A percentile compares a stretch with the other conserved stretches of the same genome.
These are phyloP conservation scores for Lepidocolaptes lacrymiger DNA, from an alignment of 2,797 vertebrate species.

Conservation along the genomic window DNA sequence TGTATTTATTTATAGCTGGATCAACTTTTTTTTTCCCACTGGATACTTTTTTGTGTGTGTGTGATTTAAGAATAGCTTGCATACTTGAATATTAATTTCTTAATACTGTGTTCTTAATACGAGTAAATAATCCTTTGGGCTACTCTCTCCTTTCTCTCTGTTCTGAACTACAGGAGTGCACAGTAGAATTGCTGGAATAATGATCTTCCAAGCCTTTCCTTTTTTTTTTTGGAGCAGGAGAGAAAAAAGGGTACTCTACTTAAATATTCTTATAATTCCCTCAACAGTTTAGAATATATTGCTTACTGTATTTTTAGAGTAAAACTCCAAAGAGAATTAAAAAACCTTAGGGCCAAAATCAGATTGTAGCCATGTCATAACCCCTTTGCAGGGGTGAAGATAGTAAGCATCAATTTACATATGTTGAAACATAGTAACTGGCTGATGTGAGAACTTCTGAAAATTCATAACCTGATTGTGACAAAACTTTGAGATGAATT, in stretches of 20 bases:
- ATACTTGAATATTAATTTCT: background rate
- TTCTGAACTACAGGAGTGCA: background rate
- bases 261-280: background rate
- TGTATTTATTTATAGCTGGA: background rate
- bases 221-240: background rate
- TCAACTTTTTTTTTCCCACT: background rate
- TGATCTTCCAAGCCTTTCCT: background rate
- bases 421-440: background rate
- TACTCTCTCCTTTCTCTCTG: background rate
- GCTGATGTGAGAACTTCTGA: background rate
- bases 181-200: background rate
- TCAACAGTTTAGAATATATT: background rate
- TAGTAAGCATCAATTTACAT: background rate
- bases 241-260: background rate
- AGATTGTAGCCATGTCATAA: background rate
- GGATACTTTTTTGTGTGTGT: background rate
- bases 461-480: rapidly evolving
- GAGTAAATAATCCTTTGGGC: background rate
- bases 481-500: background rate
- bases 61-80: background rate
- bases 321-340: background rate
- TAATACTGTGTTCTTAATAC: background rate
- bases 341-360: background rate
- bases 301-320: background rate
- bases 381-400: background rate